Conservation (phyloP, 2,113 vertebrate genomes). For the Pachycephala philippinensis region DNA sequence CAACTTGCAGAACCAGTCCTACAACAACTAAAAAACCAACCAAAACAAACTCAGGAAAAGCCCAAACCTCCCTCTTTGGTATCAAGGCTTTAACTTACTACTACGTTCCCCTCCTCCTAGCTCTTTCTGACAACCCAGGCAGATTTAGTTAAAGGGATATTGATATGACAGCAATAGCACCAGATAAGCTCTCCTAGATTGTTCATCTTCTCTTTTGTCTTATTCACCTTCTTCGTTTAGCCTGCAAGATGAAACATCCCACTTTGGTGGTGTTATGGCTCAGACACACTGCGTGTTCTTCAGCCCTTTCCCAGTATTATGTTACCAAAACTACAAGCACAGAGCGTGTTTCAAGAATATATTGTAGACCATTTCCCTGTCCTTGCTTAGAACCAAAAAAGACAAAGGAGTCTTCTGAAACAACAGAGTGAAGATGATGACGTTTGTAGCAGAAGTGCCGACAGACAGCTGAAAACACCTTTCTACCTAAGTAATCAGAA, state of each 20-base stretch:
- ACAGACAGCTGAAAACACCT: neutral
- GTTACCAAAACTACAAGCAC: neutral
- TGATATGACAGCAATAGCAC: neutral
- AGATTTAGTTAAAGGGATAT: neutral
- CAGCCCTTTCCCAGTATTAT: rapidly evolving
- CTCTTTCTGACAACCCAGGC: neutral
- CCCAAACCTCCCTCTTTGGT: neutral
- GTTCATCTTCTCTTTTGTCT: neutral
- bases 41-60: neutral
- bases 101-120: neutral
- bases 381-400: neutral
- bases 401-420: neutral
- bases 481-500: neutral
- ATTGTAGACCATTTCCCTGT: neutral
- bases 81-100: neutral
- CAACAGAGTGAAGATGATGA: neutral
- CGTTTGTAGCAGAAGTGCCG: rapidly evolving
- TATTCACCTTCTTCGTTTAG: neutral
- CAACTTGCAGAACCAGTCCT: neutral
- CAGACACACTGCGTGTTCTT: neutral
- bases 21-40: neutral
- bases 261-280: rapidly evolving
- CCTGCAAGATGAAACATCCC: neutral
- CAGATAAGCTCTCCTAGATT: neutral
- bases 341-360: neutral